These are phyloP conservation scores for Strix uralensis DNA, from an alignment of 2,113 vertebrate species.

Conservation along the genomic window DNA sequence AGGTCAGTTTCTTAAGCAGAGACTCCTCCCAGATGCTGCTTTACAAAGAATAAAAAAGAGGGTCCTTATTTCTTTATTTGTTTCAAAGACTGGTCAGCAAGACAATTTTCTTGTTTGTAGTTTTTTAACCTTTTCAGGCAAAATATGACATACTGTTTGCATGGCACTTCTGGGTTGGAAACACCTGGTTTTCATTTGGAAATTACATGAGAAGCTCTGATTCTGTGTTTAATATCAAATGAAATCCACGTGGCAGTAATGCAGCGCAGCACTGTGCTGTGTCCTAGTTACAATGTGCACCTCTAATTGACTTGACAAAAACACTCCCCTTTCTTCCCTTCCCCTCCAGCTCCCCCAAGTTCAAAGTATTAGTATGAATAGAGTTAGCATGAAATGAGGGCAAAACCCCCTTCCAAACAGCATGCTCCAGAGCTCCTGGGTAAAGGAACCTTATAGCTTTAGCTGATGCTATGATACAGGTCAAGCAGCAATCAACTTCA, in stretches of 20 bases:
- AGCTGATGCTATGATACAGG: background rate
- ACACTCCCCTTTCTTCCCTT: background rate
- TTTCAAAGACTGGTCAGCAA: background rate
- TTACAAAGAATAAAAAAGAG: background rate
- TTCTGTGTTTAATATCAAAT: slow-evolving; percentile 49
- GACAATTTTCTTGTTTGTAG: background rate
- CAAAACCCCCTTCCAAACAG: background rate
- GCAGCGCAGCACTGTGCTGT: background rate
- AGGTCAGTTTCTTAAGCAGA: background rate
- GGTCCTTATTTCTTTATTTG: background rate
- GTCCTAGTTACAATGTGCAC: background rate
- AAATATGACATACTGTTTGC: slow-evolving; percentile 10
- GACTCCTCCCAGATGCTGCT: background rate
- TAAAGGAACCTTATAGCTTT: background rate
- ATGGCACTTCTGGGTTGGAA: background rate
- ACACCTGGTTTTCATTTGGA: slow-evolving; percentile 56
- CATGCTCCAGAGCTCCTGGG: background rate
- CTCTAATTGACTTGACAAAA: slow-evolving; percentile 34
- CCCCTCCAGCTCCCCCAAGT: background rate
- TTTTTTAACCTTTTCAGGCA: background rate
- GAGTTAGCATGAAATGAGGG: background rate
- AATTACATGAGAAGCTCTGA: slow-evolving; percentile 27
- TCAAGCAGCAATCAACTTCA: background rate
- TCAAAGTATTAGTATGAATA: slow-evolving; percentile 9
- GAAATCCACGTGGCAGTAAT: slow-evolving; percentile 43